Percentiles rank a stretch among this genome's conserved stretches.
Evolutionary conservation across 2,113 vertebrate genomes (phyloP).

Genomic region (Balaeniceps rex): DNA sequence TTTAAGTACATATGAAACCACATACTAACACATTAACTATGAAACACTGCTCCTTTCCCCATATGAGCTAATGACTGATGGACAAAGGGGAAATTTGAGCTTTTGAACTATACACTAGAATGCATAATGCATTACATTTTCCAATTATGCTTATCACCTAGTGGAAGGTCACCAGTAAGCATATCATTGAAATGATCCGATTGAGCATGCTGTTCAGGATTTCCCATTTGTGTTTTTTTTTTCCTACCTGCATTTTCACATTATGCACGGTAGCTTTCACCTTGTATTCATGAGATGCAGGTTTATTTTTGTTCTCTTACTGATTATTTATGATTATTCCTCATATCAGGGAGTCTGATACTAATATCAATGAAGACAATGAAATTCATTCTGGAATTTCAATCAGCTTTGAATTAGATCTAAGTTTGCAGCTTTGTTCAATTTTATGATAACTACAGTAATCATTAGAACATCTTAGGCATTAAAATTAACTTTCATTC

Average conservation of each 20-base stretch:
- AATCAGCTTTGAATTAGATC: not conserved
- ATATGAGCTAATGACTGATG: not conserved
- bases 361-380: not conserved
- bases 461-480: not conserved
- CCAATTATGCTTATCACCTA: conserved; percentile 42
- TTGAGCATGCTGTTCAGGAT: conserved; percentile 27
- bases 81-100: not conserved
- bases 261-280: not conserved
- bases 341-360: not conserved
- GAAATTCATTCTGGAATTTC: not conserved
- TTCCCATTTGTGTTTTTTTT: not conserved
- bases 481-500: not conserved
- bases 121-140: conserved; percentile 18
- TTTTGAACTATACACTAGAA: not conserved
- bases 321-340: conserved; percentile 16
- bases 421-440: not conserved
- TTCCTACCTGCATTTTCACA: not conserved
- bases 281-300: not conserved
- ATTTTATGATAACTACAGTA: not conserved
- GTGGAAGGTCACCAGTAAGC: conserved; percentile 38
- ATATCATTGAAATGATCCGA: conserved; percentile 4
- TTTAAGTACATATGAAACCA: not conserved
- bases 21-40: not conserved
- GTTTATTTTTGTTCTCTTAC: not conserved
- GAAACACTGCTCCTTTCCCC: not conserved